Conservation (phyloP, 2,797 vertebrate genomes). For the Gobionotothen gibberifrons region DNA sequence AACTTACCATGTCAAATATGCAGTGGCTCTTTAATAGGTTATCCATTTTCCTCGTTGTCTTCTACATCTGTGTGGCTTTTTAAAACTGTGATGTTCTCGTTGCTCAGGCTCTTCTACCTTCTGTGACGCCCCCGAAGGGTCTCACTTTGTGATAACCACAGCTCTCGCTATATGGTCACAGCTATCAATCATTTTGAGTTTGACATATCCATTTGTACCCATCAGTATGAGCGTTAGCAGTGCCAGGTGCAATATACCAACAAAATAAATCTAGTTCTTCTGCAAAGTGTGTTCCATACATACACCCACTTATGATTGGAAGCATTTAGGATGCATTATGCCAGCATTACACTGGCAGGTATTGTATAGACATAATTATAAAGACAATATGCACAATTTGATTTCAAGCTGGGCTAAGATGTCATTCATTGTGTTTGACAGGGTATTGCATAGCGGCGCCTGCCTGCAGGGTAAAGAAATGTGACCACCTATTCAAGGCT, state of each 20-base stretch:
- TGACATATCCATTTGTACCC: slow-evolving; percentile 25
- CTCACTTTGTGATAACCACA: slow-evolving; percentile 25
- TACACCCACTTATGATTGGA: neutral
- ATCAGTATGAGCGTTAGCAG: neutral
- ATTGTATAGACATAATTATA: slow-evolving; percentile 26
- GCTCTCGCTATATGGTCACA: slow-evolving; percentile 21
- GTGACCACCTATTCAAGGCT: slow-evolving; percentile 59
- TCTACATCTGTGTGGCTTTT: neutral
- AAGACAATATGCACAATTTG: slow-evolving; percentile 29
- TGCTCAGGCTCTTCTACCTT: slow-evolving; percentile 22
- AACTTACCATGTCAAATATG: neutral
- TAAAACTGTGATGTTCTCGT: slow-evolving; percentile 4
- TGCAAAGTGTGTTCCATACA: slow-evolving; percentile 2
- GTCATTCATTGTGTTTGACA: slow-evolving; percentile 23
- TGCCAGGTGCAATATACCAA: slow-evolving; percentile 8
- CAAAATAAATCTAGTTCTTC: neutral
- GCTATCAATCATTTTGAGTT: slow-evolving; percentile 24
- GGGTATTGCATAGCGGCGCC: slow-evolving; percentile 1
- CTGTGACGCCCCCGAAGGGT: slow-evolving; percentile 17
- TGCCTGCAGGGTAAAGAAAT: slow-evolving; percentile 51
- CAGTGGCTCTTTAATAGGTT: neutral
- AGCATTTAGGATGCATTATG: neutral
- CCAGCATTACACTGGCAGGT: slow-evolving; percentile 2
- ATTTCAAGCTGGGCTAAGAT: slow-evolving; percentile 15
- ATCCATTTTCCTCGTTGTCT: neutral